Base-by-base conservation (phyloP, 2,797 vertebrate species). In the Thaleichthys pacificus region DNA sequence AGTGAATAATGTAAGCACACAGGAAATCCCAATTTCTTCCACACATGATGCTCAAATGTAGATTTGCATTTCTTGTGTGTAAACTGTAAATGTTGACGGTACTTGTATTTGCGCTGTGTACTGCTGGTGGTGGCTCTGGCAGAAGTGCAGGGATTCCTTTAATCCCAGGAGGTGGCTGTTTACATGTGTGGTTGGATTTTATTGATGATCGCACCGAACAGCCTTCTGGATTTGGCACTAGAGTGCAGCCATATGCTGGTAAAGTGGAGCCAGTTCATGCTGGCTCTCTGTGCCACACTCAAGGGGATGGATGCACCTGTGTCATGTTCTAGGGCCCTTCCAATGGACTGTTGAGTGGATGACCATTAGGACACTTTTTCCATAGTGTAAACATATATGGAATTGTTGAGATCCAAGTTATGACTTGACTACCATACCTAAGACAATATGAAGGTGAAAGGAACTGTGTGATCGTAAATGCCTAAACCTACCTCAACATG, bases 221-320 rank as follows among this genome's bases (percentile, higher is more conserved):
- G 66, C 82, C 79, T 74, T 72, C 80, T n/a, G 67, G 76, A 77
- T 78, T 75, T 82, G 77, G 73, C 79, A 68, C 62, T 75, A 65
- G 71, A 81, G 71, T 54, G 58, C 19, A 69, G 84, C 81, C 83
- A 80, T 71, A 64, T 77, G 77, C 76, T 74, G 12, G 61, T 57
- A 70, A 78, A 70, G 70, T 63, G 71, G 62, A 78, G 73, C 77
- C 80, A 83, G 80, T 72, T 85, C 73, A 77, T 79, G 24, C 63
- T 86, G 83, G 77, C 82, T 66, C 66, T 63, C 24, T 75, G 76
- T 78, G 75, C 66, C 12, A 19, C n/a, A 75, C 80, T 76, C 56
- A 66, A 47, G 35, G 63, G 68, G 76, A 77, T 62, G 24, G 69
- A 76, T 47, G 73, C 77, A 85, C 75, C 80, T 85, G 79, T 81